Percentiles rank a stretch among this genome's conserved stretches.
Evolutionary conservation across 2,113 vertebrate genomes (phyloP).

Genomic region (Pitta sordida): DNA sequence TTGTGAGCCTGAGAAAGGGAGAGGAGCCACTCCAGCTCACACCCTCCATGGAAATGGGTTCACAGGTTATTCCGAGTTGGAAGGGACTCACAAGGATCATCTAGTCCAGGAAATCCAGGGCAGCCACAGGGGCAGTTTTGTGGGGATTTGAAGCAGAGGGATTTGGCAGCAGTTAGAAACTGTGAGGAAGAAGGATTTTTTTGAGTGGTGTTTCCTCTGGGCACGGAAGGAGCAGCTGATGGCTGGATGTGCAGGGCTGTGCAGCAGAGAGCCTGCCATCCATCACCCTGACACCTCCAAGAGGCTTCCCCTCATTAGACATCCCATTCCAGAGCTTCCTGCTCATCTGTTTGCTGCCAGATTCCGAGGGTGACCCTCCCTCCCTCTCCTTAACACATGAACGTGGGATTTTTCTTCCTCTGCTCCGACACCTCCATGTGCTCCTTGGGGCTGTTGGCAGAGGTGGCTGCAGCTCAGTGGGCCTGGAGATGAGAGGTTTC

Average conservation of each 20-base stretch:
- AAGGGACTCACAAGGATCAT: too few relatives aligned
- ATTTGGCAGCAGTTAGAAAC: not conserved
- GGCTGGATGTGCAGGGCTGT: not conserved
- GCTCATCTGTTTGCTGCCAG: not conserved
- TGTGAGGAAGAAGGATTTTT: not conserved
- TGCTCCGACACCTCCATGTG: not conserved
- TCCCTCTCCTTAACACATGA: not conserved
- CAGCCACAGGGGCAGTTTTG: not conserved
- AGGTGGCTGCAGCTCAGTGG: not conserved
- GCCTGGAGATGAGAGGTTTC: not conserved
- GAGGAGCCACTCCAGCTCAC: not conserved
- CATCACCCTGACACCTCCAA: not conserved
- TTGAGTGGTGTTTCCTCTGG: not conserved
- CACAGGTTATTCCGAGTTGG: too few relatives aligned
- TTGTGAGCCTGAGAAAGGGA: not conserved
- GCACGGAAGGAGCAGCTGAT: not conserved
- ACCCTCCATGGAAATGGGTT: not conserved
- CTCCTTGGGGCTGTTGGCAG: not conserved
- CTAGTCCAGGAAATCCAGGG: accelerated
- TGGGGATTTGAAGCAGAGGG: not conserved
- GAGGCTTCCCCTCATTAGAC: not conserved
- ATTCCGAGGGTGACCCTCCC: accelerated
- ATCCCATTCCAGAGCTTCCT: not conserved
- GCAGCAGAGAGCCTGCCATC: not conserved
- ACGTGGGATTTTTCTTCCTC: not conserved